Evolutionary conservation across 1,140 invertebrate genomes (phyloP), one percentile per base, ranked within the genome.

Genomic region (Acromyrmex echinatior): DNA sequence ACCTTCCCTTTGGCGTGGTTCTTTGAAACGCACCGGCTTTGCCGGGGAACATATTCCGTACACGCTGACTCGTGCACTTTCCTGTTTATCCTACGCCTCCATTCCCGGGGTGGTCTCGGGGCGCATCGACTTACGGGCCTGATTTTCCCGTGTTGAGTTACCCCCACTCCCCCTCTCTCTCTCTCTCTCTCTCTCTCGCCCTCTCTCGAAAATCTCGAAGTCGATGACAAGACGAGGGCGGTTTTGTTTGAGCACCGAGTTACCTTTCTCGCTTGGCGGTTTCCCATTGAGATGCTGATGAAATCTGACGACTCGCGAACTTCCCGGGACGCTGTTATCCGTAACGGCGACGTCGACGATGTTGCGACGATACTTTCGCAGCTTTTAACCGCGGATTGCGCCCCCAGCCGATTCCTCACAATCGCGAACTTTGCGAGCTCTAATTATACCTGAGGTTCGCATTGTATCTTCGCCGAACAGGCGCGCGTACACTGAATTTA

Each of bases 191-290:
- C 65, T 14, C n/a, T 78, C 10, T 18, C 18, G n/a, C 45, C 2
- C 21, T 18, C 45, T 21, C 14, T 28, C 14, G 58, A 39, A 63
- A 62, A 76, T 82, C 62, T 18, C n/a, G 51, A 89, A 87, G 66
- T 16, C 70, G 84, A 87, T 82, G 85, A 82, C 88, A 76, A 65
- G 87, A 80, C 62, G 56, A 53, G 66, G 53, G 65, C 12, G 39
- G 63, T 89, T 87, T 89, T 84, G 78, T 90, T 90, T 90, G 88
- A 87, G 39, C 60, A 63, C 62, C 25, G 28, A 87, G 82, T 90
- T 84, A 87, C 73, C 76, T 89, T 78, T 73, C 39, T 28, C 25
- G 49, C 25, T 63, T 39, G 66, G 60, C 21, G 10, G 39, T 62
- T 49, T 78, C 25, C 53, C 62, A 90, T 79, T 77, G 68, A 76